A percentile compares a stretch with the other conserved stretches of the same genome.
Conservation (phyloP, 1,140 invertebrate genomes). For the Papilio xuthus region DNA sequence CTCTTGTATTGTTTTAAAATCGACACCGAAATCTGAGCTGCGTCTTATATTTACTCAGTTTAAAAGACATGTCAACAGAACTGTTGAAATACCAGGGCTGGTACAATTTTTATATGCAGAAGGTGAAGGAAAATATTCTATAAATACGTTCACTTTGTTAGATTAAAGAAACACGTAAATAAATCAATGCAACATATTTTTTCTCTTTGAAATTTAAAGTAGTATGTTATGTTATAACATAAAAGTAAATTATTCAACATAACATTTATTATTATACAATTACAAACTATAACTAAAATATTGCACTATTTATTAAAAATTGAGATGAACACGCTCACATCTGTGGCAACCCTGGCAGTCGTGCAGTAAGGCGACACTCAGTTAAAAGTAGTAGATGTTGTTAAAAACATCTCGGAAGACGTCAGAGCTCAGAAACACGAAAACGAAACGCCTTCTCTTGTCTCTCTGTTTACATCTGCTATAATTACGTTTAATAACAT, state of each 20-base stretch:
- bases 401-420: slow-evolving; percentile 50
- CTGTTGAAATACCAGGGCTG: slow-evolving; percentile 42
- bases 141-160: no score
- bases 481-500: neutral
- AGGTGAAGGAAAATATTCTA: no score
- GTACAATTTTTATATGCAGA: neutral
- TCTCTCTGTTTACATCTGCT: neutral
- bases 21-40: slow-evolving; percentile 53
- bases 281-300: no score
- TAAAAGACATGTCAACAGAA: slow-evolving; percentile 51
- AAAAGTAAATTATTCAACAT: no score
- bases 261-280: no score
- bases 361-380: slow-evolving; percentile 46
- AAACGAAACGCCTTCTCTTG: slow-evolving; percentile 4
- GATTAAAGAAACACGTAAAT: no score
- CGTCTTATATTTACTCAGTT: slow-evolving; percentile 53
- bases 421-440: slow-evolving; percentile 40
- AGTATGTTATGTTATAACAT: no score
- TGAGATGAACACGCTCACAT: neutral
- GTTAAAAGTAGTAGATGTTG: slow-evolving; percentile 42
- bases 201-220: no score
- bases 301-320: neutral
- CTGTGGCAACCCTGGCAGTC: slow-evolving; percentile 41
- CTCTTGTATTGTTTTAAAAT: slow-evolving; percentile 60
- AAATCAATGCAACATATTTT: no score